Base-by-base conservation (phyloP, 2,888 invertebrate species). In the Tortrix viridana region DNA sequence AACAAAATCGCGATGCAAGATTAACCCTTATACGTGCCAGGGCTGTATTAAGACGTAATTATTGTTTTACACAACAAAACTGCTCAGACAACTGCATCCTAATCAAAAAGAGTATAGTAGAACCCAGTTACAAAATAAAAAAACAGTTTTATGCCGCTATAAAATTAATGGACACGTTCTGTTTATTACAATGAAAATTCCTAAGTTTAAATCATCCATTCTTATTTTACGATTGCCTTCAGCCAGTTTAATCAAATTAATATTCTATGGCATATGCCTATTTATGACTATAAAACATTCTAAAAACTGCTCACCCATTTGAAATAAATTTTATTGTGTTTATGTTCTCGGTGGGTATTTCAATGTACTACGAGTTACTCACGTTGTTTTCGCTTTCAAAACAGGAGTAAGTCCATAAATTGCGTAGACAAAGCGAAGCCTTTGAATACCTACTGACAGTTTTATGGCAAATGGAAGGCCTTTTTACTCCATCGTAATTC, bases 111-210 rank as follows among this genome's bases (percentile, higher is more conserved):
- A 32, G 32, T 1, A 32, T 32, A 44, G 37, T 32, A 44, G 37
- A 46, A n/a, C 50, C 50, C 23, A 56, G 43, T 38, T 38, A 50
- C 32, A 32, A 32, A 32, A 32, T 3, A 32, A 32, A 32, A n/a
- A 32, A 32, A 26, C 9, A 67, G 69, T 79, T 78, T 78, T 72
- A 72, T 70, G 68, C 66, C 57, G 67, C 68, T 72, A 74, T 81
- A 79, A 79, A 79, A 75, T 75, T 76, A 79, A 82, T 80, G 74
- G 74, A 73, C 73, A 73, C 60, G 71, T 68, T 70, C 67, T 71
- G 76, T 77, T 78, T 74, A 74, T 74, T 74, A 69, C 71, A 66
- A 66, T 52, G 57, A 63, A 44, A 61, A 38, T 57, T 26, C 56
- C 38, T 3, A 19, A 26, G 44, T 6, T 56, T 56, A 57, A 50